phyloP scores from a whole-genome alignment of 1,140 invertebrate genomes.

The Zophobas morio region DNA sequence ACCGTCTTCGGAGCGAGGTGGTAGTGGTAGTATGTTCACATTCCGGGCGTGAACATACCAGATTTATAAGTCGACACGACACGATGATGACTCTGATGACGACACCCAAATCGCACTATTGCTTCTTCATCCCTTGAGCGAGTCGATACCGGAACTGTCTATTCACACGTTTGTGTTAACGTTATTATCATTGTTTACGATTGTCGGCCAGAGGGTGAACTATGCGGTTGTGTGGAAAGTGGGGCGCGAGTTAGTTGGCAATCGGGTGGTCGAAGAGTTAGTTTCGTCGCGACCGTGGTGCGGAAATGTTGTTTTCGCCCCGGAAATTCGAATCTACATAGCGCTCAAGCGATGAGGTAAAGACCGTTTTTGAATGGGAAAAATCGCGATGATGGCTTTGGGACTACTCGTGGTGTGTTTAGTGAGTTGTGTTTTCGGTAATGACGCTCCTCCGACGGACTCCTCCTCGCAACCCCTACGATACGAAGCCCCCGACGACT shows the following conservation, averaged over 20 bases:
- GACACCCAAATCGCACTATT: neutral
- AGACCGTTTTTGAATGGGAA: neutral
- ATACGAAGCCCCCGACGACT: constrained; percentile 88
- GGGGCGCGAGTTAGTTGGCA: constrained; percentile 11
- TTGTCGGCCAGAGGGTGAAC: neutral
- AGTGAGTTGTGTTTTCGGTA: constrained; percentile 23
- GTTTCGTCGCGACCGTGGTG: constrained; percentile 2
- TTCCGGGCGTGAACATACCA: constrained; percentile 23
- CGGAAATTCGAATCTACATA: neutral
- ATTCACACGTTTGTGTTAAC: too few species aligned
- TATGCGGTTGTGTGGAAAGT: constrained; percentile 30
- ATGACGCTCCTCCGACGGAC: constrained; percentile 68
- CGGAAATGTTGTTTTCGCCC: neutral
- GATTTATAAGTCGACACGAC: neutral
- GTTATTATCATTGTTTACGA: neutral
- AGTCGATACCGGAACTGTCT: neutral
- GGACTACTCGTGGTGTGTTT: constrained; percentile 25
- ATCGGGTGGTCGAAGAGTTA: neutral
- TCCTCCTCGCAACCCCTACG: constrained; percentile 73
- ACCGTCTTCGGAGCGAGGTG: constrained; percentile 23
- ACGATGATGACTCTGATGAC: neutral
- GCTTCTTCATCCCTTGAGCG: neutral
- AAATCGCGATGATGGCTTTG: neutral
- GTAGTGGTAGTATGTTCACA: constrained; percentile 15
- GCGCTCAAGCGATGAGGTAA: constrained; percentile 3